Base-by-base conservation (phyloP, 2,888 invertebrate species). In the Hyposoter dolosus region DNA sequence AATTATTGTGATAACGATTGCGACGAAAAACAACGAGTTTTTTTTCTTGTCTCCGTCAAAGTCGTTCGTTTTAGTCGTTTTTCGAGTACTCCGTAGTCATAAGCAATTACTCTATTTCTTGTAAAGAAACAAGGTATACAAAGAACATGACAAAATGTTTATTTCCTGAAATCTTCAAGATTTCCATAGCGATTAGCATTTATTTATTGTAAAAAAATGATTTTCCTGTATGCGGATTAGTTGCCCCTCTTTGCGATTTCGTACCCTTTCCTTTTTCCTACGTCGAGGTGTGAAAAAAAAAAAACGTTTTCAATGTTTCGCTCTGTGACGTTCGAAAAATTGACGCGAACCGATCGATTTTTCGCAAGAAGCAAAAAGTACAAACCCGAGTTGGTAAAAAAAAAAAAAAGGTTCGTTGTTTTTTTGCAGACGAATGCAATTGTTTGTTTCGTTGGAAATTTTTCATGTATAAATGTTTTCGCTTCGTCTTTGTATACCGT, bases 1-100 rank as follows among this genome's bases (percentile, higher is more conserved):
- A 85, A 85, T 85, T 68, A 84, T 82, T 85, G 82, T 87, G 86
- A 83, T 86, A 78, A 76, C 80, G 68, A 68, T 81, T 63, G 86
- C 80, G 83, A 86, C 76, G 77, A 86, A 68, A 81, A 68, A 74
- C 68, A 76, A 77, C 71, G 83, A 81, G 79, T 43, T 71, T 71
- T 76, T 47, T 47, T 32, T 85, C 23, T 74, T 43, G 40, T 56
- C 15, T 23, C 43, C 19, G 17, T 63, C 63, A 2, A 23, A 56
- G 23, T 63, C 60, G 75, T 60, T 56, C 19, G 28, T 19, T 43
- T 75, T 75, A 32, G 23, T 68, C 28, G 32, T 28, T 15, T 45
- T 47, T 2, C 28, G 28, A 60, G 12, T 28, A 60, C 28, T 60
- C 28, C 60, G 28, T 60, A 60, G 60, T 60, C 5, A 5, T 28